Base-by-base conservation (phyloP, 2,797 vertebrate genomes). In the Rhynchonycteris naso region DNA sequence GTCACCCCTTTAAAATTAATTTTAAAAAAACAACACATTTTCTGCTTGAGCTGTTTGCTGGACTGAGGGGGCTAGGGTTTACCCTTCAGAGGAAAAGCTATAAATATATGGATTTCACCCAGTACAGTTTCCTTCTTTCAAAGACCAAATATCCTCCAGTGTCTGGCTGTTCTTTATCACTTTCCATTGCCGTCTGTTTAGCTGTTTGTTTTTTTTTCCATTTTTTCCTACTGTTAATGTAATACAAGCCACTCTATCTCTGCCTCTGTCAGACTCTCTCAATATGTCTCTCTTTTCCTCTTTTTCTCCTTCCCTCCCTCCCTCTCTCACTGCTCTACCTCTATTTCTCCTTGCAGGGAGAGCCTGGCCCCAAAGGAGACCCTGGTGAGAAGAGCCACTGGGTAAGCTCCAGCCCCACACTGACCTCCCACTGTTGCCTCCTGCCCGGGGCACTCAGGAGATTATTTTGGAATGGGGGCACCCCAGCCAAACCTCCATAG, bases 351-450 rank as follows among this genome's bases (percentile, higher is more conserved):
- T 98, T 96, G 33, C 98, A 99, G 99, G 99, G 99, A 78, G 95
- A 98, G 71, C 98, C 98, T 4, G 99, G 99, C 88, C 98, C 98
- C 81, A 99, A 99, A 98, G 99, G 99, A 94, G 98, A 99, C 96
- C 99, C 99, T 0, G 99, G 99, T 75, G 99, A 99, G 91, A 99
- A 99, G 98, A 99, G 99, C 91, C 98, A 99, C 78, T 99, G 99
- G 99, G 99, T 99, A 99, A 99, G 99, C 95, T 43, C 10, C n/a
- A 43, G 58, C 24, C 30, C 18, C 2, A 33, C 65, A 22, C 33
- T 61, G 43, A 18, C 81, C 33, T 88, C 58, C 61, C 13, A 1
- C 69, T 50, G 9, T 13, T n/a, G 65, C 4, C n/a, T 74, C 72
- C 33, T 19, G 30, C 50, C 82, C 50, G 68, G 65, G 76, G 83